Evolutionary conservation across 2,888 invertebrate species (phyloP).

Genomic region (Cataglyphis cursor): DNA sequence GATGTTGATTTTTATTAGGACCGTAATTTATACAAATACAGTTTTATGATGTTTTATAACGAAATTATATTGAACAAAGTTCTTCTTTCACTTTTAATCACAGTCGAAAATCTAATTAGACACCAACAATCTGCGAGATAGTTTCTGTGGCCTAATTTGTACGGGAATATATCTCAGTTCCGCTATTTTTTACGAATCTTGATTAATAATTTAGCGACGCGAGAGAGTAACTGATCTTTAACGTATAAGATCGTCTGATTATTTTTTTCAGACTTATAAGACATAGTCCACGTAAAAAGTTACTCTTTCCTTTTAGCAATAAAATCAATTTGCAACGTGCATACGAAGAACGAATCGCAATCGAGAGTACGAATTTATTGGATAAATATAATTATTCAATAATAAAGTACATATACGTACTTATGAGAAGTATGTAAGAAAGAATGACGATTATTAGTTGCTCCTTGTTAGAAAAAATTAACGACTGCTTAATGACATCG

Average conservation of each 20-base stretch:
- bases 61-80: slow-evolving; percentile 11
- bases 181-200: slow-evolving; percentile 6
- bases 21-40: slow-evolving; percentile 12
- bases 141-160: slow-evolving; percentile 9
- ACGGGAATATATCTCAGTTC: slow-evolving; percentile 1
- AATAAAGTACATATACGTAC: slow-evolving; percentile 49
- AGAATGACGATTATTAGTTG: slow-evolving; percentile 19
- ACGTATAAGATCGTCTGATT: neutral
- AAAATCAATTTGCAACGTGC: neutral
- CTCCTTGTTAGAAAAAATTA: neutral
- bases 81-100: slow-evolving; percentile 2
- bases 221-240: slow-evolving; percentile 3
- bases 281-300: neutral
- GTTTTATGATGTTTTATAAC: neutral
- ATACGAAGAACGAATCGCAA: slow-evolving; percentile 1
- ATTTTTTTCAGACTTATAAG: neutral
- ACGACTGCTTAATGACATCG: slow-evolving; percentile 34
- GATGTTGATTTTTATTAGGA: slow-evolving; percentile 31
- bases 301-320: slow-evolving; percentile 24
- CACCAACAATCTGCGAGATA: neutral
- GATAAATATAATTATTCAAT: slow-evolving; percentile 32
- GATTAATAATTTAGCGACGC: neutral
- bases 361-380: slow-evolving; percentile 27
- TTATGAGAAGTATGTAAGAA: slow-evolving; percentile 1
- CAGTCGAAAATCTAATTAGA: slow-evolving; percentile 7